A percentile compares a stretch with the other conserved stretches of the same genome.
These are phyloP conservation scores for Hirundichthys speculiger DNA, from an alignment of 2,113 vertebrate species.

Conservation along the genomic window DNA sequence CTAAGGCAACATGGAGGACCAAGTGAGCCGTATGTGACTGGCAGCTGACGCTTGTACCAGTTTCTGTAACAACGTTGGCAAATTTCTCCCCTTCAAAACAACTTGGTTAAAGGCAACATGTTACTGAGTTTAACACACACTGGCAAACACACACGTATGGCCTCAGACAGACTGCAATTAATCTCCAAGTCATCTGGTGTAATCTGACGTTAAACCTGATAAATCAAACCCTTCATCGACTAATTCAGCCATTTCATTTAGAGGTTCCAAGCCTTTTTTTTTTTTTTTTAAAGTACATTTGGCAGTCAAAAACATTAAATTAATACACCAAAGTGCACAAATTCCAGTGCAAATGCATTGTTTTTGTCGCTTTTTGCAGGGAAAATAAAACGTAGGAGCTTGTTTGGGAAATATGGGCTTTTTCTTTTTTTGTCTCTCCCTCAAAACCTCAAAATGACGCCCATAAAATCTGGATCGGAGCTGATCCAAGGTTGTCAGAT, in stretches of 20 bases:
- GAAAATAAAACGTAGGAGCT: conserved; percentile 12
- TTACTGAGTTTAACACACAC: conserved; percentile 60
- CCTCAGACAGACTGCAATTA: conserved; percentile 35
- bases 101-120: conserved; percentile 79
- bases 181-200: too few relatives aligned
- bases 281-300: conserved; percentile 15
- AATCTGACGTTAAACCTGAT: too few relatives aligned
- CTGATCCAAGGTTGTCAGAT: conserved; percentile 27
- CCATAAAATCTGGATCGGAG: conserved; percentile 23
- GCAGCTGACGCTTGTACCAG: conserved; percentile 51
- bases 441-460: conserved; percentile 22
- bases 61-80: conserved; percentile 59
- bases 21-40: conserved; percentile 63
- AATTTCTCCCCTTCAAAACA: conserved; percentile 38
- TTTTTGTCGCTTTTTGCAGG: conserved; percentile 20
- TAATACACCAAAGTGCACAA: conserved; percentile 45
- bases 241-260: conserved; percentile 21
- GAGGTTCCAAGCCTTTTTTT: neutral
- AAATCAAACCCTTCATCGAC: conserved; percentile 32
- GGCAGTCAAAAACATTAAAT: conserved; percentile 41
- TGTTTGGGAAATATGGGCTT: conserved; percentile 7
- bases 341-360: conserved; percentile 60
- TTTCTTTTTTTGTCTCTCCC: neutral
- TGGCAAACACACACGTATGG: conserved; percentile 1
- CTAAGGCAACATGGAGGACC: conserved; percentile 80